Evolutionary conservation across 2,113 vertebrate genomes (phyloP).

Genomic region (Tetrao urogallus): DNA sequence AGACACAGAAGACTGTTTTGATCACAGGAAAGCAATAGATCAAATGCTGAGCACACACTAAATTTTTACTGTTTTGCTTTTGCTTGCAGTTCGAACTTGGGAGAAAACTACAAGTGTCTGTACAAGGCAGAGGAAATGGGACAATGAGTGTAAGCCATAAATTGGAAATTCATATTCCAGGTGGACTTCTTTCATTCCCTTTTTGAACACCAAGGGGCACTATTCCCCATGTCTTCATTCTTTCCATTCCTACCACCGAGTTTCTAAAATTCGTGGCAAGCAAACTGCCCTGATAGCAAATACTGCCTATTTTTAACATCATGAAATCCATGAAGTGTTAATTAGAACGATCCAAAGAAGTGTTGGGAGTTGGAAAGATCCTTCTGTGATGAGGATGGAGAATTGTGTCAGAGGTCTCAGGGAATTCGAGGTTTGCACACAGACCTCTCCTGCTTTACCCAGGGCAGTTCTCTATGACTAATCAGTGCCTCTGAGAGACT

Average conservation of each 20-base stretch:
- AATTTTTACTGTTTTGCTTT: not conserved
- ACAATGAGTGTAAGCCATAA: conserved; percentile 79
- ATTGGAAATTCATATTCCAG: not conserved
- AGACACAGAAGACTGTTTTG: not conserved
- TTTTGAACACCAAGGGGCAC: not conserved
- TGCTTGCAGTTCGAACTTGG: conserved; percentile 76
- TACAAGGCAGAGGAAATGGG: conserved; percentile 73
- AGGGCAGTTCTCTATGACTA: not conserved
- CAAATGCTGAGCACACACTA: not conserved
- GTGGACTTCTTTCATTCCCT: not conserved
- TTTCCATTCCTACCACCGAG: not conserved
- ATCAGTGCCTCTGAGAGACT: not conserved
- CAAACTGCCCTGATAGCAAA: not conserved
- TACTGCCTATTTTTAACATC: not conserved
- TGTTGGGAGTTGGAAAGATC: not conserved
- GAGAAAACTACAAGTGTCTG: conserved; percentile 52
- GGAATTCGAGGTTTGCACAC: not conserved
- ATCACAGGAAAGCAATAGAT: not conserved
- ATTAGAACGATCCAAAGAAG: not conserved
- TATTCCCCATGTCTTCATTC: not conserved
- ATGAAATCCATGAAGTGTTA: not conserved
- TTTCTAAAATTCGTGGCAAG: not conserved
- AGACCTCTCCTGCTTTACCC: not conserved
- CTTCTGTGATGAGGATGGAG: not conserved
- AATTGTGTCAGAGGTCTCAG: not conserved